Conservation (phyloP, 2,113 vertebrate species). For the Gymnobelideus leadbeateri region DNA sequence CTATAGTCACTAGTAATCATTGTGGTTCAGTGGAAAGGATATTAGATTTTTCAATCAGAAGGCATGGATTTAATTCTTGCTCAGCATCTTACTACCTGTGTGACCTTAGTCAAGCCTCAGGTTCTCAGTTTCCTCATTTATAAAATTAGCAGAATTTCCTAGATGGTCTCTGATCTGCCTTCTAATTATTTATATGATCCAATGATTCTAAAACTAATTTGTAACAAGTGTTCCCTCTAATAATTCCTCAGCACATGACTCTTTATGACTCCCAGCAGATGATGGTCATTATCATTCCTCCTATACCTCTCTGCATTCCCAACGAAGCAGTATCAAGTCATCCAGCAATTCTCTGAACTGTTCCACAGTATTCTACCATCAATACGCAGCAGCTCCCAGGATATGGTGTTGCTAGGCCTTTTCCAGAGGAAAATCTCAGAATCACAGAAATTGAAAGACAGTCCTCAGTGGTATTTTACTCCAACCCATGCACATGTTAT, state of each 20-base stretch:
- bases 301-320: background rate
- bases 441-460: background rate
- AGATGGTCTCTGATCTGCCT: background rate
- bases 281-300: background rate
- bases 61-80: background rate
- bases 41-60: background rate
- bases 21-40: background rate
- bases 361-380: background rate
- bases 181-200: background rate
- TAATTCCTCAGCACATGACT: background rate
- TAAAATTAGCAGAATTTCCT: background rate
- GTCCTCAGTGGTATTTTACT: background rate
- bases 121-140: background rate
- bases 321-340: background rate
- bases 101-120: background rate
- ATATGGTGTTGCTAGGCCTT: background rate
- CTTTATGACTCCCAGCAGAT: background rate
- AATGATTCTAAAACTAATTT: background rate
- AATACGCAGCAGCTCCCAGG: background rate
- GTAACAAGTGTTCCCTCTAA: background rate
- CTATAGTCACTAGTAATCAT: background rate
- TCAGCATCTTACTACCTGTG: background rate
- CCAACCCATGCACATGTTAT: background rate
- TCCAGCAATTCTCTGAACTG: background rate
- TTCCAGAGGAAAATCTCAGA: background rate